phyloP scores from a whole-genome alignment of 2,888 invertebrate species.

The Archaeoteleia sp. region DNA sequence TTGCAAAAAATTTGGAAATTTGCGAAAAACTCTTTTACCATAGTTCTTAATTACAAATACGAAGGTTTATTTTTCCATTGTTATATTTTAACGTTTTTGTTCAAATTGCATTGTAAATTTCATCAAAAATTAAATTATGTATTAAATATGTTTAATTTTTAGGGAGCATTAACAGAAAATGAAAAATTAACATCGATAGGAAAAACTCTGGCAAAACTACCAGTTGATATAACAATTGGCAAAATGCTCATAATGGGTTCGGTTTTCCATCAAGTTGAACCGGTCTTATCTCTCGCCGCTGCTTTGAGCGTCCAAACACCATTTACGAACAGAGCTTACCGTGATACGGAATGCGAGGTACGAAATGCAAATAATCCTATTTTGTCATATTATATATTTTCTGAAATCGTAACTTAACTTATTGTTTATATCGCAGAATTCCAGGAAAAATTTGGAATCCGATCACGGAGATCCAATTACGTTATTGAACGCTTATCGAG shows the following conservation, averaged over 20 bases:
- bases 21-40: too few relatives aligned
- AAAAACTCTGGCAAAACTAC: constrained; percentile 89
- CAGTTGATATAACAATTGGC: constrained; percentile 95
- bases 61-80: too few relatives aligned
- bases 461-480: constrained; percentile 97
- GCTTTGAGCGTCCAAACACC: constrained; percentile 95
- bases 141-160: constrained; percentile 55
- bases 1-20: too few relatives aligned
- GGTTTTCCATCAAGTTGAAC: constrained; percentile 90
- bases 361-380: constrained; percentile 43
- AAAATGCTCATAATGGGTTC: constrained; percentile 96
- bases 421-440: constrained; percentile 75
- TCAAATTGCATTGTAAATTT: too few relatives aligned
- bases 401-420: too few relatives aligned
- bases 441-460: constrained; percentile 88
- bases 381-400: constrained; percentile 1
- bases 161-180: constrained; percentile 87
- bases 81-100: too few relatives aligned
- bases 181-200: constrained; percentile 92
- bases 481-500: constrained; percentile 88
- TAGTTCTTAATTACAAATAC: too few relatives aligned
- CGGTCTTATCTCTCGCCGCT: constrained; percentile 92
- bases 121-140: constrained; percentile 18
- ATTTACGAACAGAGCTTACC: constrained; percentile 90
- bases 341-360: constrained; percentile 89